Evolutionary conservation across 2,113 vertebrate genomes (phyloP), one percentile per base, ranked within the genome.

Genomic region (Fulica atra): DNA sequence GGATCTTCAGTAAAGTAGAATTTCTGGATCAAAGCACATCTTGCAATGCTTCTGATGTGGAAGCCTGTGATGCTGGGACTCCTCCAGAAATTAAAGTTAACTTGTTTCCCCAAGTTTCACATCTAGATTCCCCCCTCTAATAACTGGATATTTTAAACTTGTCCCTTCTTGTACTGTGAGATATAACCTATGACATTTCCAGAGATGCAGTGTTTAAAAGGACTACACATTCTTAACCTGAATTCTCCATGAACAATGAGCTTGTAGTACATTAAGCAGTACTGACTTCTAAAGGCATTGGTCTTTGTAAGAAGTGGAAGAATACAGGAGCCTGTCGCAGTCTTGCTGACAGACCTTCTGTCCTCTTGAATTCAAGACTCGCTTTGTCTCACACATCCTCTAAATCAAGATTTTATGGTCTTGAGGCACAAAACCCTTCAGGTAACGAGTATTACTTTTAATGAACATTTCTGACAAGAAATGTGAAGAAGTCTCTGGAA

Each of bases 141-240:
- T 36, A 31, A 93, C 18, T 17, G 46, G 15, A 1, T 21, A 76
- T 40, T 84, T 66, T 38, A 36, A 36, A 57, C 23, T 83, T 60
- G 26, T 13, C 31, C 48, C 23, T 69, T 87, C 69, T 38, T 0
- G 0, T 50, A 93, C 70, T 42, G 18, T 44, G 76, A 69, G 20
- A 60, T 20, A 63, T 5, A 88, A 56, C 7, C 7, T 24, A 36
- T 17, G 29, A 35, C 29, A 48, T 38, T 56, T 82, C 42, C 38
- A 74, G 42, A 76, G 40, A 85, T 16, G 29, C 2, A 6, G n/a
- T 7, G 20, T 66, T 90, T 72, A 10, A 29, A 82, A 63, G 0
- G 0, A 38, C 35, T 38, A 26, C 3, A 38, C 1, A 5, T 38
- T 68, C 44, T 71, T 64, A 76, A 59, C 13, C 7, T 3, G 14